Conservation (phyloP, 2,113 vertebrate species). For the Enhydra lutris region DNA sequence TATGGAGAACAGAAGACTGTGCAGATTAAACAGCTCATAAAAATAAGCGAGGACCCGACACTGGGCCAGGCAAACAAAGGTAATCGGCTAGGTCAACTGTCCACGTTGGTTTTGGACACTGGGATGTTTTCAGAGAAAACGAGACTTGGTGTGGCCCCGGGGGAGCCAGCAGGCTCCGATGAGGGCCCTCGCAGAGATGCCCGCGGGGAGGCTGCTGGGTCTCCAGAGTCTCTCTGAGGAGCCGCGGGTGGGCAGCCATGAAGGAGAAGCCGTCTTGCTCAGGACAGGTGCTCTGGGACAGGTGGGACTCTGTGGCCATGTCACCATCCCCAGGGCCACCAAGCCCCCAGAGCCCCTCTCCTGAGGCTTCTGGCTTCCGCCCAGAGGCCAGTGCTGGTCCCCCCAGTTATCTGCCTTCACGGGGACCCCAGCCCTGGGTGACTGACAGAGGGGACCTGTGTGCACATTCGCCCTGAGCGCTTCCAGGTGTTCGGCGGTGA, state of each 20-base stretch:
- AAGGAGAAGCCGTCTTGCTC: not conserved
- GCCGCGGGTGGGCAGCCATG: rapidly evolving
- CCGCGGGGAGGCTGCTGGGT: not conserved
- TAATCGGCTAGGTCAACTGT: slow-evolving; percentile 54
- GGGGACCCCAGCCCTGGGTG: not conserved
- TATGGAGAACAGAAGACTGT: slow-evolving; percentile 72
- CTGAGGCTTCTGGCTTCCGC: not conserved
- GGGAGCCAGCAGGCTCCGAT: not conserved
- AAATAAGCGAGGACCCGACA: slow-evolving; percentile 70
- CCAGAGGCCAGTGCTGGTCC: not conserved
- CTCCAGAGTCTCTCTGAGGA: not conserved
- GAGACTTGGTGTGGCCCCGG: slow-evolving; percentile 30
- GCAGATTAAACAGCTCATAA: slow-evolving; percentile 78
- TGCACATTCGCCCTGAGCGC: rapidly evolving
- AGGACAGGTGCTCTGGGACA: not conserved
- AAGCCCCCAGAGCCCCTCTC: not conserved
- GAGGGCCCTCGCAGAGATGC: not conserved
- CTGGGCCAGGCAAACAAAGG: slow-evolving; percentile 54
- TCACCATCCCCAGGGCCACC: not conserved
- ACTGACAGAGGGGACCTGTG: rapidly evolving
- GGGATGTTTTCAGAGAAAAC: slow-evolving; percentile 72
- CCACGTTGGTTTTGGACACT: slow-evolving; percentile 52
- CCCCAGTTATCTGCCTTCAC: not conserved
- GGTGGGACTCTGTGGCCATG: rapidly evolving
- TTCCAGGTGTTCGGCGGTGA: rapidly evolving